These are phyloP conservation scores for Spodoptera exigua DNA, from an alignment of 2,888 invertebrate genomes.

Conservation along the genomic window DNA sequence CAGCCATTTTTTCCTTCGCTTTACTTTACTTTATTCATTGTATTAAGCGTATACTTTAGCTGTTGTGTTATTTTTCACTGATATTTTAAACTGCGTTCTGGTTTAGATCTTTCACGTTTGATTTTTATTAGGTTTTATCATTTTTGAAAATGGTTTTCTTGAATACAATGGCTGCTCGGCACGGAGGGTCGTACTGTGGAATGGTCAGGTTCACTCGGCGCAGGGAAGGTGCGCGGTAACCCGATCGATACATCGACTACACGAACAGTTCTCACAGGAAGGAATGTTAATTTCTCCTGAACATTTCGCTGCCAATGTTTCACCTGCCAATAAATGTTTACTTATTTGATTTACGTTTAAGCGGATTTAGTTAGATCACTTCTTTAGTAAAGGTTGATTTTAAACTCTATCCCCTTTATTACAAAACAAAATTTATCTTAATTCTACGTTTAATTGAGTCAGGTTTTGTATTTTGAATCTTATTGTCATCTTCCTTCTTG, in stretches of 20 bases:
- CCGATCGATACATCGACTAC: slow-evolving; percentile 77
- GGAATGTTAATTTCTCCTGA: slow-evolving; percentile 43
- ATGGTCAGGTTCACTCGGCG: slow-evolving; percentile 64
- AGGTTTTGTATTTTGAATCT: too few species aligned
- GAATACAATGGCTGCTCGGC: slow-evolving; percentile 75
- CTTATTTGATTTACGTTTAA: slow-evolving; percentile 8
- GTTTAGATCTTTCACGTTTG: slow-evolving; percentile 50
- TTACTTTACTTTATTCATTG: slow-evolving; percentile 54
- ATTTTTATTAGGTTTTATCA: slow-evolving; percentile 68
- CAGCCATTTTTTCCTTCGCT: slow-evolving; percentile 74
- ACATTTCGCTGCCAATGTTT: slow-evolving; percentile 23
- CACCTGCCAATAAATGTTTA: slow-evolving; percentile 23
- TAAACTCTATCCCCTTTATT: too few species aligned
- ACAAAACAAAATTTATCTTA: too few species aligned
- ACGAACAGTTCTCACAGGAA: slow-evolving; percentile 51
- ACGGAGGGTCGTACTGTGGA: slow-evolving; percentile 60
- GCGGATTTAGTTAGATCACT: neutral
- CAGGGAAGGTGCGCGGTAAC: slow-evolving; percentile 75
- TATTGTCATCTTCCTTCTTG: too few species aligned
- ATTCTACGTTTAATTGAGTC: too few species aligned
- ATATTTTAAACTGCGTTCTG: slow-evolving; percentile 50
- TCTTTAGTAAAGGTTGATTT: neutral
- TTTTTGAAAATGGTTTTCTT: slow-evolving; percentile 72
- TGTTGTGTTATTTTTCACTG: slow-evolving; percentile 47
- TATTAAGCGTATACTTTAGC: slow-evolving; percentile 23